Percentiles rank a stretch among this genome's conserved stretches.
Evolutionary conservation across 2,888 invertebrate genomes (phyloP).

Genomic region (Apodemia duryi): DNA sequence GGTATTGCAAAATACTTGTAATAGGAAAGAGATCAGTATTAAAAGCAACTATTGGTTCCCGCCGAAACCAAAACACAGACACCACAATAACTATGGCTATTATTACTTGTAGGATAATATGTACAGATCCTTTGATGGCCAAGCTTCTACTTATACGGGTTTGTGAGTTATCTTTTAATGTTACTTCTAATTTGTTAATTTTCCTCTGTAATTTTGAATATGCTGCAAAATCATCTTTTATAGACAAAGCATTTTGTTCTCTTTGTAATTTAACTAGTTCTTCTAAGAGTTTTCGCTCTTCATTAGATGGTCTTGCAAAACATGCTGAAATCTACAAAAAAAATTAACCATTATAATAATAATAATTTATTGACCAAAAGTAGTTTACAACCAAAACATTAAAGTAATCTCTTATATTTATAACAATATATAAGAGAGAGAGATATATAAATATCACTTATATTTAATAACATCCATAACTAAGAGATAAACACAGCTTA

Average conservation of each 20-base stretch:
- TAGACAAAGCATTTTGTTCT: conserved; percentile 70
- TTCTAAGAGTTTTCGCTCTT: conserved; percentile 59
- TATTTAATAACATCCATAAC: too few relatives aligned
- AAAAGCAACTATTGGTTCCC: conserved; percentile 62
- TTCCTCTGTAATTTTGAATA: conserved; percentile 79
- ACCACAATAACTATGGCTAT: conserved; percentile 51
- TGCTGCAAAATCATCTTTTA: conserved; percentile 80
- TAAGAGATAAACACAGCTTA: too few relatives aligned
- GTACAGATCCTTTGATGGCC: conserved; percentile 58
- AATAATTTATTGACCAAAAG: too few relatives aligned
- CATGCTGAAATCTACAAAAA: conserved; percentile 71
- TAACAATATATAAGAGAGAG: too few relatives aligned
- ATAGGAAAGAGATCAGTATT: conserved; percentile 63
- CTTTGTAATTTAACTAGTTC: conserved; percentile 61
- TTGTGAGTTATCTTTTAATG: conserved; percentile 62
- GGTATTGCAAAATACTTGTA: conserved; percentile 58
- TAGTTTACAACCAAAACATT: too few relatives aligned
- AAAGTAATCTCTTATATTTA: too few relatives aligned
- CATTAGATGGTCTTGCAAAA: conserved; percentile 60
- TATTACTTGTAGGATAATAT: conserved; percentile 52
- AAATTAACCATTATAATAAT: background rate
- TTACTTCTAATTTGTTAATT: conserved; percentile 73
- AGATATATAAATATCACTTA: too few relatives aligned
- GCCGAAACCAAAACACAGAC: conserved; percentile 64
- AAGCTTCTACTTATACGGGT: conserved; percentile 55